These are phyloP conservation scores for Cecropterus lyciades DNA, from an alignment of 1,140 invertebrate species.

Conservation along the genomic window DNA sequence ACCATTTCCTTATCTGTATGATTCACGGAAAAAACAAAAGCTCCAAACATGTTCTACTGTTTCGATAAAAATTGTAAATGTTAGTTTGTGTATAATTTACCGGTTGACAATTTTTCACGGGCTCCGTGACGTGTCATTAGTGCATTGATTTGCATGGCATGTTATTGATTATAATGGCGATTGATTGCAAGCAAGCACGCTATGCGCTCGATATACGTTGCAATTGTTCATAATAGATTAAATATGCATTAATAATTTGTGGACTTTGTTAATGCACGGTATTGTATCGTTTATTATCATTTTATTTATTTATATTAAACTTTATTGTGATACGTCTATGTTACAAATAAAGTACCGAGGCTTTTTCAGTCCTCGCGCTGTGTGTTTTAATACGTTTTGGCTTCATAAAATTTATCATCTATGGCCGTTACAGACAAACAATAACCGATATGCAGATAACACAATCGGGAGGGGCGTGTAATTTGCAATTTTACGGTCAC, in stretches of 20 bases:
- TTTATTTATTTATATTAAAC: background rate
- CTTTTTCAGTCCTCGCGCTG: background rate
- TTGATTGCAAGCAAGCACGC: constrained; percentile 65
- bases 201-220: constrained; percentile 38
- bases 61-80: constrained; percentile 15
- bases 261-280: constrained; percentile 11
- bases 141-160: constrained; percentile 67
- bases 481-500: constrained; percentile 33
- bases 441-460: constrained; percentile 32
- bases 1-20: background rate
- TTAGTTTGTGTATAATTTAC: constrained; percentile 26
- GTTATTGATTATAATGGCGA: constrained; percentile 73
- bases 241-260: constrained; percentile 25
- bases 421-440: constrained; percentile 20
- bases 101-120: constrained; percentile 37
- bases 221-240: constrained; percentile 19
- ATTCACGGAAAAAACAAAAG: background rate
- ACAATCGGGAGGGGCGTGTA: constrained; percentile 8
- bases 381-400: constrained; percentile 11
- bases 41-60: background rate
- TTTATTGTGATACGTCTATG: background rate
- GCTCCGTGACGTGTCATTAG: constrained; percentile 49
- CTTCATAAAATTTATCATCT: constrained; percentile 24
- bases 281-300: background rate
- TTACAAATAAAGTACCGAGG: background rate